These are phyloP conservation scores for Mormyrus proboscirostris DNA, from an alignment of 2,797 vertebrate genomes.

Conservation along the genomic window DNA sequence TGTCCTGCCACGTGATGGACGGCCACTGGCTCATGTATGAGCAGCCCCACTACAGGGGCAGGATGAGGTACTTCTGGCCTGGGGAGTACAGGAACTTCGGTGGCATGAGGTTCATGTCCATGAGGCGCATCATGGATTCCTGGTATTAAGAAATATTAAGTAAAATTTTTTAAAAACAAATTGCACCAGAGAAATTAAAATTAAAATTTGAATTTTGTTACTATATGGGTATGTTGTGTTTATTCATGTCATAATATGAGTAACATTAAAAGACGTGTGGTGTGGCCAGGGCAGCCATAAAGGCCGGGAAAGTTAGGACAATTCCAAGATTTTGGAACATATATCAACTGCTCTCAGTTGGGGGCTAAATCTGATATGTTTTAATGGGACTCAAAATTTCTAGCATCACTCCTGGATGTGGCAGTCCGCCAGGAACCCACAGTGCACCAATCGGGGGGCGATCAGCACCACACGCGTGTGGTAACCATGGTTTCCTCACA, in stretches of 20 bases:
- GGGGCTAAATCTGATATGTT: too few relatives aligned
- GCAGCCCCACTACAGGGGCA: conserved; percentile 19
- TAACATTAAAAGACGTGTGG: not conserved
- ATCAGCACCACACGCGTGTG: not conserved
- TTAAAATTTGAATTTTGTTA: not conserved
- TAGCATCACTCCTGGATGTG: not conserved
- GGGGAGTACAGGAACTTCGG: not conserved
- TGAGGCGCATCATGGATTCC: not conserved
- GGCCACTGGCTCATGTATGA: conserved; percentile 15
- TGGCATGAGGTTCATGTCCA: not conserved
- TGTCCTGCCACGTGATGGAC: not conserved
- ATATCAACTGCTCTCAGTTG: too few relatives aligned
- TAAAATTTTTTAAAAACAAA: not conserved
- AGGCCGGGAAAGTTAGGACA: too few relatives aligned
- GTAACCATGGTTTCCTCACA: not conserved
- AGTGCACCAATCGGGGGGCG: not conserved
- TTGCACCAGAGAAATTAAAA: not conserved
- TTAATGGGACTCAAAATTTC: too few relatives aligned
- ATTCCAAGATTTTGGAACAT: too few relatives aligned
- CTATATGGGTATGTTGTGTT: not conserved
- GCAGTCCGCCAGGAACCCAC: not conserved
- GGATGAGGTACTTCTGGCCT: conserved; percentile 1
- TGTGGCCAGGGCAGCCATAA: too few relatives aligned
- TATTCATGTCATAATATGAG: not conserved
- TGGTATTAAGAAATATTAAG: not conserved